Conservation (phyloP, 1,140 invertebrate genomes). For the Drosophila tani region DNA sequence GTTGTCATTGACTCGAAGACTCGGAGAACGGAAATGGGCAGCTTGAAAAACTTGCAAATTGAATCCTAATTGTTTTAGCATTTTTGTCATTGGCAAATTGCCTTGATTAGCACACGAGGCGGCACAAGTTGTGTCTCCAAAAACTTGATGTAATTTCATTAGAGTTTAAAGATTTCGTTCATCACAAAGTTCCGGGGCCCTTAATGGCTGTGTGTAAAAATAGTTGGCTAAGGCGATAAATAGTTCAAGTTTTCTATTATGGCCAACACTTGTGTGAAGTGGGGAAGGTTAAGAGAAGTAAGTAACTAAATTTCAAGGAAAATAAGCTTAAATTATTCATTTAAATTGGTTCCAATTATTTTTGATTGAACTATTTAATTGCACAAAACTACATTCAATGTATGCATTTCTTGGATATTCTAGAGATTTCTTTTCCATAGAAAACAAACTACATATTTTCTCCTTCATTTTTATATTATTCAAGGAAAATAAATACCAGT, state of each 20-base stretch:
- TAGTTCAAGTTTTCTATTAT: slow-evolving; percentile 11
- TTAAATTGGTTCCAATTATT: not conserved
- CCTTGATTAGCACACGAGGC: slow-evolving; percentile 24
- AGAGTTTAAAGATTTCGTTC: slow-evolving; percentile 13
- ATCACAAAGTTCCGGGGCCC: not conserved
- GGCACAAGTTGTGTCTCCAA: slow-evolving; percentile 1
- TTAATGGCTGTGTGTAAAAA: slow-evolving; percentile 17
- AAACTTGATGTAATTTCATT: slow-evolving; percentile 18
- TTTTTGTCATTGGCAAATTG: slow-evolving; percentile 62
- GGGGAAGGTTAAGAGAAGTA: not conserved
- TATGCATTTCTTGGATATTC: too few relatives aligned
- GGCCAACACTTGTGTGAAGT: not conserved
- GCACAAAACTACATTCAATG: too few relatives aligned
- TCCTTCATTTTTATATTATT: not conserved
- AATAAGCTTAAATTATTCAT: not conserved
- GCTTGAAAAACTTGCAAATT: slow-evolving; percentile 59
- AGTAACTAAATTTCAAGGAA: too few relatives aligned
- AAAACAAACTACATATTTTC: not conserved
- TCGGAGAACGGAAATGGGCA: slow-evolving; percentile 48
- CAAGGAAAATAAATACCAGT: not conserved
- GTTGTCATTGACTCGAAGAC: slow-evolving; percentile 36
- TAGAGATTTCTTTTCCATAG: not conserved
- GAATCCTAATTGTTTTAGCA: slow-evolving; percentile 68
- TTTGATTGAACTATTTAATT: not conserved
- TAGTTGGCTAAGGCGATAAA: slow-evolving; percentile 4